Evolutionary conservation across 2,797 vertebrate species (phyloP), one percentile per base, ranked within the genome.

Genomic region (Centropyge bicolor): DNA sequence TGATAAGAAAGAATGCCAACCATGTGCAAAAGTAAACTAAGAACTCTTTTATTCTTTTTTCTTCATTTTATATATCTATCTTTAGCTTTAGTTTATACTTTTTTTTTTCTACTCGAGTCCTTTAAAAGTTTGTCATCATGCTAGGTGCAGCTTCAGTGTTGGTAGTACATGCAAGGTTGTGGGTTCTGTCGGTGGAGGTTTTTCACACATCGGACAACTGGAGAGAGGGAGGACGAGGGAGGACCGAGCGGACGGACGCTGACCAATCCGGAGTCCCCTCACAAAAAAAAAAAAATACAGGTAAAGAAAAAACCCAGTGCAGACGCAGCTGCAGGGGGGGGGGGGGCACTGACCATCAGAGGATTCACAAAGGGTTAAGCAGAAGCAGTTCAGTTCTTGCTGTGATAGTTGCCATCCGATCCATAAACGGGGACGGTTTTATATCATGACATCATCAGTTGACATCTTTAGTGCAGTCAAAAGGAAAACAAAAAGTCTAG

Each of bases 111-210:
- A 95, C 93, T 95, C 6, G 86, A 94, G 94, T 95, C 94, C 93
- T 93, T 95, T 95, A 91, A 93, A 93, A 92, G 90, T 92, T 94
- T 93, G 92, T 95, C 88, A 79, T 95, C 95, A 96, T 96, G 95
- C 95, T 93, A 93, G 95, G 94, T 95, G 95, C 95, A 96, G 94
- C 94, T 95, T 96, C 94, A 93, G 94, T 94, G 95, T 94, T 85
- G 91, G 92, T 89, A 94, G 92, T 85, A 94, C 95, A 96, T 96
- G 95, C 95, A 95, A 87, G 94, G 93, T 94, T 82, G 92, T 93
- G 90, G 81, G 78, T 83, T 92, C 81, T 80, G 86, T 90, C 78
- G 72, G 69, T 82, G 76, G 80, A 82, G 70, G 74, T 85, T 82
- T 79, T 88, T 86, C 91, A 95, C 92, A 93, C 91, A 89, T 83